Conservation (phyloP, 2,113 vertebrate species). For the Mungos mungo region DNA sequence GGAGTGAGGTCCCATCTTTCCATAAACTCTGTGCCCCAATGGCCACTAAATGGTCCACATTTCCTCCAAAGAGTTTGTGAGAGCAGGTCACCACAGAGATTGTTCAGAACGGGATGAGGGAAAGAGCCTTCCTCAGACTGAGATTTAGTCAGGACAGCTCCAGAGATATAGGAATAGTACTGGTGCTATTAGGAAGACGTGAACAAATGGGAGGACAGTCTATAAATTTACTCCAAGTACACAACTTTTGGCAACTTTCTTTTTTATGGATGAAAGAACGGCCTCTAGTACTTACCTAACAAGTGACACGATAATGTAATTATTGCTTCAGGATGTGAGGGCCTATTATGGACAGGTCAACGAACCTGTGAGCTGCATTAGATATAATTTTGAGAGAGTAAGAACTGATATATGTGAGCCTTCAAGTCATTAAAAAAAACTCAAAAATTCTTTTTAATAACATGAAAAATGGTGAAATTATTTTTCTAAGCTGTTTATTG, state of each 20-base stretch:
- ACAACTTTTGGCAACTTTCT: not conserved
- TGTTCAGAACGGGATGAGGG: accelerated
- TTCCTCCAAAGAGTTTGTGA: not conserved
- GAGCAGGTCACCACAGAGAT: not conserved
- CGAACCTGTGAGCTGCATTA: not conserved
- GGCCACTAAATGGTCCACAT: not conserved
- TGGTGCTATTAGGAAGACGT: not conserved
- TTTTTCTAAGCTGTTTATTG: not conserved
- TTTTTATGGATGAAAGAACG: not conserved
- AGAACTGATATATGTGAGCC: not conserved
- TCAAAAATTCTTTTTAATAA: not conserved
- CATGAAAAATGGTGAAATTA: not conserved
- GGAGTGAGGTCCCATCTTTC: not conserved
- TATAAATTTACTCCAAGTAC: not conserved
- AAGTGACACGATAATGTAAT: not conserved
- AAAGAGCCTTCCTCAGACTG: accelerated
- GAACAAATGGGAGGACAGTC: not conserved
- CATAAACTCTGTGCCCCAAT: accelerated
- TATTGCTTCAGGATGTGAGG: not conserved
- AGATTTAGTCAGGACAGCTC: not conserved
- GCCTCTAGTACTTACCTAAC: not conserved
- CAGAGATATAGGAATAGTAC: not conserved
- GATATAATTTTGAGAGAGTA: not conserved
- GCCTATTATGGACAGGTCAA: not conserved
- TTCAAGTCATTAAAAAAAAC: not conserved